Base-by-base conservation (phyloP, 2,113 vertebrate genomes). In the Eulacestoma nigropectus region DNA sequence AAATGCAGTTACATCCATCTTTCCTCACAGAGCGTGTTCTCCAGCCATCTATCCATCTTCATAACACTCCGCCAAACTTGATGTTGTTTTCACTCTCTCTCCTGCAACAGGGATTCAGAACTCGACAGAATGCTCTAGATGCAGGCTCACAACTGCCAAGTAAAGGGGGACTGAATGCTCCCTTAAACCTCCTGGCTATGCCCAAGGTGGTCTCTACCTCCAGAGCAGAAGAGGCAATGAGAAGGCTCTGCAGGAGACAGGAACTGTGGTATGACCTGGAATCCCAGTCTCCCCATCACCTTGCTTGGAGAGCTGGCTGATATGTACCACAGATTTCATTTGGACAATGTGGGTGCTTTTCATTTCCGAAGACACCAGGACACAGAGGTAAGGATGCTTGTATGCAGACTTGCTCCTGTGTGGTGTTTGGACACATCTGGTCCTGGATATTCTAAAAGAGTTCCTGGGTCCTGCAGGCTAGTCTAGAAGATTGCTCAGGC, bases 211-310 rank as follows among this genome's bases (percentile, higher is more conserved):
- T 60, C 26, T 80, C 30, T 84, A 18, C 17, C 7, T 50, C 70
- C 64, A 82, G 84, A 78, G 18, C 23, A 78, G 50, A 84, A 30
- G 33, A 70, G 14, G 9, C 7, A 72, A 19, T 14, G 19, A 83
- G 42, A 75, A 90, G 21, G 6, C 16, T 75, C 35, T 76, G 39
- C 3, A 2, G 63, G 39, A 64, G 18, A 60, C 0, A 0, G 26
- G 26, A 30, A 6, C 2, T 46, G 13, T 42, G 23, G 2, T 16
- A 8, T 27, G 4, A n/a, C 23, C 35, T 33, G 33, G 33, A 33
- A 35, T 42, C 16, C 25, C 25, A 41, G 30, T 10, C 3, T 59
- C 16, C 26, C 22, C 11, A 3, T 44, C 21, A 49, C 9, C 8
- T 41, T 47, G 4, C 22, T 64, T 52, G 50, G 25, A 87, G 44